Percentiles rank a stretch among this genome's conserved stretches.
phyloP scores from a whole-genome alignment of 2,888 invertebrate species.

The Anagyrus pseudococci region DNA sequence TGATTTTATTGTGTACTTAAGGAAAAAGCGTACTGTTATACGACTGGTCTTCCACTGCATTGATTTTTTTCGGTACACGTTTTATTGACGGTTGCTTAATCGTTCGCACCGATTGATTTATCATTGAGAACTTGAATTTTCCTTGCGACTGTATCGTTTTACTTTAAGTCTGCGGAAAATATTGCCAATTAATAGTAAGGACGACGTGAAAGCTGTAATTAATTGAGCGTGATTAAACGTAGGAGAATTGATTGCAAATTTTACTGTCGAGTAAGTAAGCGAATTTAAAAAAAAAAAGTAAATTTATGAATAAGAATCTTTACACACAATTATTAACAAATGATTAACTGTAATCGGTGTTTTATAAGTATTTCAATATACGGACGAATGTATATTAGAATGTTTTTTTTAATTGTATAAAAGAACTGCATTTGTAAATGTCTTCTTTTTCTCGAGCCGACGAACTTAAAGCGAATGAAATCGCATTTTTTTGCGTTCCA shows the following conservation, averaged over 20 bases:
- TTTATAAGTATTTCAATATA: conserved; percentile 24
- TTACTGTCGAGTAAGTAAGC: background rate
- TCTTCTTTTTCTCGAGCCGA: conserved; percentile 15
- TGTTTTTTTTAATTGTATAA: conserved; percentile 19
- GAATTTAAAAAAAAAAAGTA: no score
- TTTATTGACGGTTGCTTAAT: conserved; percentile 13
- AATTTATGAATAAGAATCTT: no score
- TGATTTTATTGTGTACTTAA: conserved; percentile 21
- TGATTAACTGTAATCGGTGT: no score
- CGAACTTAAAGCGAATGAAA: conserved; percentile 12
- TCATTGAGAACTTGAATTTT: conserved; percentile 23
- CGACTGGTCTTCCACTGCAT: conserved; percentile 37
- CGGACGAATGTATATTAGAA: background rate
- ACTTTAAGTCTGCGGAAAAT: background rate
- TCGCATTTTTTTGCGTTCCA: conserved; percentile 22
- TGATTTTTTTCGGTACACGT: conserved; percentile 26
- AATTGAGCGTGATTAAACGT: background rate
- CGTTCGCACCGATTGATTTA: conserved; percentile 19
- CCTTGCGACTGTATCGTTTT: conserved; percentile 3
- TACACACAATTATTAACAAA: conserved; percentile 8
- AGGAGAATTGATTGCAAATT: background rate
- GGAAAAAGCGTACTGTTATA: conserved; percentile 22
- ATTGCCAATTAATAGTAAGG: background rate
- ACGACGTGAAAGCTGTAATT: no score
- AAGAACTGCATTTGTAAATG: conserved; percentile 17